Evolutionary conservation across 2,888 invertebrate species (phyloP).

Genomic region (Cryptocheilus praepositus): DNA sequence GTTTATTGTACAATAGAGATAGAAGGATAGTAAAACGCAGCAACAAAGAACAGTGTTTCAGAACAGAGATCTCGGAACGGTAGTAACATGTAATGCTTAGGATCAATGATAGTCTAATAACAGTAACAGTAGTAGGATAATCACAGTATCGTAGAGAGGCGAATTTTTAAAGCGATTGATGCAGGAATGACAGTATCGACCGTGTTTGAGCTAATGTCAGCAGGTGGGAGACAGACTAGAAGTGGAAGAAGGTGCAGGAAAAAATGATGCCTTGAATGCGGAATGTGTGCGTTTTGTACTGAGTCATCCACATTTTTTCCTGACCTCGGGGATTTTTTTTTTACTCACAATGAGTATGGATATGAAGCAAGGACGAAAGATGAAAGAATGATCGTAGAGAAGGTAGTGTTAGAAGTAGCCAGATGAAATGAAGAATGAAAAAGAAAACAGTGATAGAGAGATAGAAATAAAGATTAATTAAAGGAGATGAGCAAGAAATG

Average conservation of each 20-base stretch:
- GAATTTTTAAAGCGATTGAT: constrained; percentile 20
- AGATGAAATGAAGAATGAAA: no score
- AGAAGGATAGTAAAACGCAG: constrained; percentile 32
- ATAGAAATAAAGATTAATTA: no score
- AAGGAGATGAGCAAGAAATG: constrained; percentile 19
- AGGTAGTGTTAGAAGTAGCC: no score
- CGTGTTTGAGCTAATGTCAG: constrained; percentile 17
- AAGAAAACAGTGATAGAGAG: not conserved
- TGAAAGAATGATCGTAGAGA: no score
- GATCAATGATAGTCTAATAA: no score
- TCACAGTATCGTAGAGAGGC: constrained; percentile 39
- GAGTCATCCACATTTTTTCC: not conserved
- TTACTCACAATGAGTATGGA: not conserved
- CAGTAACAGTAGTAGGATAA: not conserved
- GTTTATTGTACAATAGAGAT: constrained; percentile 14
- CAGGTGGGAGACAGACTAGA: constrained; percentile 47
- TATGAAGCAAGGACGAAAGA: not conserved
- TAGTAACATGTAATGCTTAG: no score
- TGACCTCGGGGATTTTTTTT: not conserved
- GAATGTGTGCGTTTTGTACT: not conserved
- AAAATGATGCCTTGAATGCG: constrained; percentile 7
- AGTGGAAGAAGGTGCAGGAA: constrained; percentile 13
- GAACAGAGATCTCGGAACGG: no score
- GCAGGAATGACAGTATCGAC: not conserved
- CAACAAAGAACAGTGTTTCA: not conserved